phyloP scores from a whole-genome alignment of 2,888 invertebrate genomes.

The Drepanosiphum platanoidis region DNA sequence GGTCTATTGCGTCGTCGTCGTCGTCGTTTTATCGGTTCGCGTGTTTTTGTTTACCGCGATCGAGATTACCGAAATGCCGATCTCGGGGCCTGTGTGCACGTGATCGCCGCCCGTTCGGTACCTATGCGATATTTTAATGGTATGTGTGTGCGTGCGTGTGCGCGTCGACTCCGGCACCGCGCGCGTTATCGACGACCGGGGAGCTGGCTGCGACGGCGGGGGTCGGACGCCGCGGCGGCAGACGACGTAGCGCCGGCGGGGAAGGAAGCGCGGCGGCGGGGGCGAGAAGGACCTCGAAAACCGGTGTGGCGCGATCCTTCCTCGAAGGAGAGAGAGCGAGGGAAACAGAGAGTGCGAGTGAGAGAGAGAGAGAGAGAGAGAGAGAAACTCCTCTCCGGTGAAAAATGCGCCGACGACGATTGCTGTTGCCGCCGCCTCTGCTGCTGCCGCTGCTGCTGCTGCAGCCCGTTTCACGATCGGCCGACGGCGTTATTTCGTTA shows the following conservation, averaged over 20 bases:
- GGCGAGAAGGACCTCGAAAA: neutral
- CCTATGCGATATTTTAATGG: neutral
- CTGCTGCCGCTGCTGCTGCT: no score
- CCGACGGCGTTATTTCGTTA: no score
- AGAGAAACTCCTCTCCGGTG: no score
- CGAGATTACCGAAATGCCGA: neutral
- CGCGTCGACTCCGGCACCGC: neutral
- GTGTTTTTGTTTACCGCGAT: neutral
- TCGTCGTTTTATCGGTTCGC: neutral
- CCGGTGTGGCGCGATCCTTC: no score
- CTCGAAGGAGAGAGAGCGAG: no score
- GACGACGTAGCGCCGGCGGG: neutral
- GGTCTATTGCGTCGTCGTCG: no score
- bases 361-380: no score
- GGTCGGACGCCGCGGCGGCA: neutral
- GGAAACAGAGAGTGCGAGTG: no score
- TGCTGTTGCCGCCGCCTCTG: no score
- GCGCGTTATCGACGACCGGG: neutral
- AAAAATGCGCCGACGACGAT: no score
- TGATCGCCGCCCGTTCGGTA: neutral
- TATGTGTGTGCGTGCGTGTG: neutral
- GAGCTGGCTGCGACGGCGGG: neutral
- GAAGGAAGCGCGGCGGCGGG: neutral
- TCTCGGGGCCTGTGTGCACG: neutral
- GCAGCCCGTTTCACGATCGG: no score